phyloP scores from a whole-genome alignment of 2,888 invertebrate genomes.

The Rotaria macrura region DNA sequence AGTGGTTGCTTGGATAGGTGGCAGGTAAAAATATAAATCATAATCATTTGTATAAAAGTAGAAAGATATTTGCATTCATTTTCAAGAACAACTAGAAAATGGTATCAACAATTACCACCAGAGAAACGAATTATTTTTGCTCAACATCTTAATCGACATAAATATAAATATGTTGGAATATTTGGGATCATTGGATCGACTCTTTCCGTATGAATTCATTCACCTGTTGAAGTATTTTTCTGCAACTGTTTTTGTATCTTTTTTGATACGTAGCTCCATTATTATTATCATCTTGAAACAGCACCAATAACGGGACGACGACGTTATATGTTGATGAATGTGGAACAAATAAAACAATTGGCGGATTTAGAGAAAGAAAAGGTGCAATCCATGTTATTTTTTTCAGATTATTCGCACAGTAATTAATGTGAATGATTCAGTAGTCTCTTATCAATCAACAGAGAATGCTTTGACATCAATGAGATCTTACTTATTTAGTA shows the following conservation, averaged over 20 bases:
- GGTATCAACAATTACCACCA: not conserved
- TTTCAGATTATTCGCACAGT: too few relatives aligned
- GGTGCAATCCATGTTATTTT: not conserved
- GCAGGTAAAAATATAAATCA: not conserved
- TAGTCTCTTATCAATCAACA: too few relatives aligned
- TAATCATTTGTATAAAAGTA: not conserved
- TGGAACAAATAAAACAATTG: not conserved
- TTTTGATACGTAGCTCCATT: not conserved
- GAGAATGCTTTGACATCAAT: too few relatives aligned
- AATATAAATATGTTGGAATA: not conserved
- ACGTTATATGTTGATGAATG: not conserved
- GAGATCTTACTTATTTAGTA: too few relatives aligned
- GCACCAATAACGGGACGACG: not conserved
- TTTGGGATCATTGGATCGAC: not conserved
- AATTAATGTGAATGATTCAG: too few relatives aligned
- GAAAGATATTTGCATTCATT: not conserved
- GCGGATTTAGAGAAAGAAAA: not conserved
- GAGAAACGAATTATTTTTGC: not conserved
- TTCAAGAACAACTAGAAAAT: not conserved
- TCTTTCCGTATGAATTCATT: not conserved
- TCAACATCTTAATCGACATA: not conserved
- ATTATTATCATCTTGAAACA: not conserved
- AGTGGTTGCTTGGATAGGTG: constrained; percentile 1
- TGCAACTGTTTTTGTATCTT: not conserved
- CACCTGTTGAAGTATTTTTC: not conserved